Evolutionary conservation across 2,888 invertebrate genomes (phyloP).

Genomic region (Agrotis clavis): DNA sequence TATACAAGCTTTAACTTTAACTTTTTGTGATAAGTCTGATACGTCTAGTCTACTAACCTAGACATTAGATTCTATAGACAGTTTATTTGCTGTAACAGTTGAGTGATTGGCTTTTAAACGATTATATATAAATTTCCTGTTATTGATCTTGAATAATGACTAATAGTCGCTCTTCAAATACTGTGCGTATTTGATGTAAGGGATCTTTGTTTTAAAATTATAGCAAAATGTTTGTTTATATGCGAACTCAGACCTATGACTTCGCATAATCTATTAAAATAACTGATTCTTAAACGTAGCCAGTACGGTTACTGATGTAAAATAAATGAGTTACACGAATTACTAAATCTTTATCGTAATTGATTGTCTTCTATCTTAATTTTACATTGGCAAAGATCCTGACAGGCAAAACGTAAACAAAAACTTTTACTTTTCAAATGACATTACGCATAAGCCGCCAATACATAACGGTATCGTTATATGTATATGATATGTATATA

Average conservation of each 20-base stretch:
- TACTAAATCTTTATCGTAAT: not conserved
- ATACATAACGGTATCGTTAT: conserved; percentile 65
- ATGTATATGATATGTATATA: no score
- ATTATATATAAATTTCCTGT: no score
- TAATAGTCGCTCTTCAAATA: not conserved
- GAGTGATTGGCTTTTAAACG: not conserved
- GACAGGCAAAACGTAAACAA: conserved; percentile 11
- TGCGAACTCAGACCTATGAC: not conserved
- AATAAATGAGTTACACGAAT: no score
- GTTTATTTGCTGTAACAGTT: not conserved
- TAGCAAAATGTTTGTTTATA: not conserved
- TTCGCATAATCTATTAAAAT: not conserved
- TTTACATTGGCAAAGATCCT: not conserved
- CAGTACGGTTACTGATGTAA: no score
- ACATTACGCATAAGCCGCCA: conserved; percentile 56
- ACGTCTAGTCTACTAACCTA: conserved; percentile 3
- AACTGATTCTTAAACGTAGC: no score
- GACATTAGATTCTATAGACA: not conserved
- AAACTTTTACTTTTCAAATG: conserved; percentile 65
- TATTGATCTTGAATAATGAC: not conserved
- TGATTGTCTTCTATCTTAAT: not conserved
- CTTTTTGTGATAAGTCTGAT: not conserved
- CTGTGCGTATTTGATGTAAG: not conserved
- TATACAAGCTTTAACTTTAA: not conserved
- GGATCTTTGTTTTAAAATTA: not conserved